A percentile compares a stretch with the other conserved stretches of the same genome.
Conservation (phyloP, 2,888 invertebrate genomes). For the Himalopsyche anomala region DNA sequence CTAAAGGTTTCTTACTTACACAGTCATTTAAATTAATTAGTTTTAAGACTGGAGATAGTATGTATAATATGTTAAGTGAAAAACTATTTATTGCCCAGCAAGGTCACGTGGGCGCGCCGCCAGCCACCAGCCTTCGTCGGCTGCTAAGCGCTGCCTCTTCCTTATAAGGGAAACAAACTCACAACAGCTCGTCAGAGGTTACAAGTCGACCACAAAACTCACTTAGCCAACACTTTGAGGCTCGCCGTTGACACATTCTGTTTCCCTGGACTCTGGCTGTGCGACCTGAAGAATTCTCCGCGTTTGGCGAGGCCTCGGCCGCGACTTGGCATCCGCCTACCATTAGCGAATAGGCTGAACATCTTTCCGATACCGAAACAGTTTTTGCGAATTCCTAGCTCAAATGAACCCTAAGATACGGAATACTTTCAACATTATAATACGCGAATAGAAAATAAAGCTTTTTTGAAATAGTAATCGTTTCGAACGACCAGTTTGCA, state of each 20-base stretch:
- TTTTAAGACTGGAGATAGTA: no score
- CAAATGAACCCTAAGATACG: background rate
- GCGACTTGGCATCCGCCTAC: background rate
- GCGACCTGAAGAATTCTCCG: conserved; percentile 1
- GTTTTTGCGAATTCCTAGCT: conserved; percentile 3
- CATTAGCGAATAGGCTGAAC: background rate
- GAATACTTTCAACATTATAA: no score
- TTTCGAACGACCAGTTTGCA: no score
- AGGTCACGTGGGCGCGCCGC: conserved; percentile 36
- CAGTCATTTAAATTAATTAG: no score
- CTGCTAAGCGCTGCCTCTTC: conserved; percentile 1
- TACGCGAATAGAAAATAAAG: no score
- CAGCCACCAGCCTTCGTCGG: conserved; percentile 4
- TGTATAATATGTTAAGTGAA: no score
- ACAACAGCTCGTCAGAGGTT: conserved; percentile 40
- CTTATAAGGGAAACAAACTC: conserved; percentile 38
- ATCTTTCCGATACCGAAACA: background rate
- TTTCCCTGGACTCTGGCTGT: conserved; percentile 4
- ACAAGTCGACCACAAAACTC: conserved; percentile 32
- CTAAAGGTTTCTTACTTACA: no score
- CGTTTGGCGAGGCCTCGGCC: background rate
- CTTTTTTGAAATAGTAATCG: no score
- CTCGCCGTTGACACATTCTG: conserved; percentile 38
- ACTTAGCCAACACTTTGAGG: conserved; percentile 38
- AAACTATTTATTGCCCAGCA: background rate